Base-by-base conservation (phyloP, 2,113 vertebrate genomes). In the Nymphicus hollandicus region DNA sequence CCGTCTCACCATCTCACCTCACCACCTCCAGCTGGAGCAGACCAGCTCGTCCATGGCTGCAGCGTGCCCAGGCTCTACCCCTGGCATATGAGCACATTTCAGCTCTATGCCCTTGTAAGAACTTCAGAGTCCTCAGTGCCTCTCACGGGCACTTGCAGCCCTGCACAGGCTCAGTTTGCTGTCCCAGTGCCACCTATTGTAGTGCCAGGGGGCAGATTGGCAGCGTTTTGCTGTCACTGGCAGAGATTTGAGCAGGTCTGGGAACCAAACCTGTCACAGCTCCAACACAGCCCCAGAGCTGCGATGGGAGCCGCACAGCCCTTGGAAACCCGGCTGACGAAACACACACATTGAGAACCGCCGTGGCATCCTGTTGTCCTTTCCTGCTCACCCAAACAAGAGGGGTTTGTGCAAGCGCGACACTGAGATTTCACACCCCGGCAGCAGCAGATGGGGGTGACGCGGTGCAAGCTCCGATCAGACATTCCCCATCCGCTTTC, bases 341-440 rank as follows among this genome's bases (percentile, higher is more conserved):
- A 72, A 46, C 6, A 4, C 29, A 4, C 27, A 22, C 9, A 1
- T 43, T 53, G 17, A 24, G 47, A 60, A 72, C 78, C 1, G 20
- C 49, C 4, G 5, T 3, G 13, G 17, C 23, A 28, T 5, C 29
- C 68, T 3, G 1, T 0, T 8, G 14, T 2, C 28, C 37, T 50
- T 50, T 9, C 10, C 50, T 29, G 29, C 0, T 1, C 5, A 14
- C 33, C 63, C 64, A 50, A 18, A 28, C 3, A 19, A 41, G 29
- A 87, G 25, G 52, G 7, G 8, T 24, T 63, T 87, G 69, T 74
- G 88, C 69, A 61, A 80, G 71, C 1, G 0, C 4, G 47, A 10
- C 53, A 24, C 25, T 0, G 20, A 28, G 44, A 16, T 63, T 46
- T 44, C 37, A 13, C 0, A 0, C 17, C 4, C 2, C 24, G 3